Evolutionary conservation across 2,113 vertebrate species (phyloP).

Genomic region (Eonycteris spelaea): DNA sequence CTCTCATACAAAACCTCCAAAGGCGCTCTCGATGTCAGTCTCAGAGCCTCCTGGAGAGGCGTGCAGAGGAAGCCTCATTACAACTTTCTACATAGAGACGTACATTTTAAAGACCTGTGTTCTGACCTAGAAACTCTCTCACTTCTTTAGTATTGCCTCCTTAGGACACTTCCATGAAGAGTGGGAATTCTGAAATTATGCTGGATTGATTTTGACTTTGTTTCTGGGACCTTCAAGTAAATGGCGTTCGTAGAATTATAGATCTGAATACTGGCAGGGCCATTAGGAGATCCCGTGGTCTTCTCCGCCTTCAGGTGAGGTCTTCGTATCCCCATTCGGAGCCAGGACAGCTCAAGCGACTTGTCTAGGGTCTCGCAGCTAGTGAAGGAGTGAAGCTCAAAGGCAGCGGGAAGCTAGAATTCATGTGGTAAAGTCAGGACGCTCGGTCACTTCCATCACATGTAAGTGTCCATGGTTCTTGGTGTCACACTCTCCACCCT

Average conservation of each 20-base stretch:
- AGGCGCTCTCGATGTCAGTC: not conserved
- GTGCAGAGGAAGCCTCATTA: accelerated
- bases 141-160: not conserved
- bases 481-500: not conserved
- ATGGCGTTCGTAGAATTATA: not conserved
- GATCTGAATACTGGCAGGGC: not conserved
- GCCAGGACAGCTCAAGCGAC: not conserved
- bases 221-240: not conserved
- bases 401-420: not conserved
- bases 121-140: not conserved
- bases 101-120: not conserved
- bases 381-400: not conserved
- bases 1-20: not conserved
- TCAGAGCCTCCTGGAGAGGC: not conserved
- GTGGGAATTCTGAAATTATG: not conserved
- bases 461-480: not conserved
- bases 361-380: not conserved
- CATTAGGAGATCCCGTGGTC: not conserved
- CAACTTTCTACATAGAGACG: accelerated
- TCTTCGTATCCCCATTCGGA: not conserved
- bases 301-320: not conserved
- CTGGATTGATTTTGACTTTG: not conserved
- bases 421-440: not conserved
- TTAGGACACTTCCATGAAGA: not conserved
- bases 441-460: not conserved